These are phyloP conservation scores for Cherax destructor DNA, from an alignment of 1,140 invertebrate species.

Conservation along the genomic window DNA sequence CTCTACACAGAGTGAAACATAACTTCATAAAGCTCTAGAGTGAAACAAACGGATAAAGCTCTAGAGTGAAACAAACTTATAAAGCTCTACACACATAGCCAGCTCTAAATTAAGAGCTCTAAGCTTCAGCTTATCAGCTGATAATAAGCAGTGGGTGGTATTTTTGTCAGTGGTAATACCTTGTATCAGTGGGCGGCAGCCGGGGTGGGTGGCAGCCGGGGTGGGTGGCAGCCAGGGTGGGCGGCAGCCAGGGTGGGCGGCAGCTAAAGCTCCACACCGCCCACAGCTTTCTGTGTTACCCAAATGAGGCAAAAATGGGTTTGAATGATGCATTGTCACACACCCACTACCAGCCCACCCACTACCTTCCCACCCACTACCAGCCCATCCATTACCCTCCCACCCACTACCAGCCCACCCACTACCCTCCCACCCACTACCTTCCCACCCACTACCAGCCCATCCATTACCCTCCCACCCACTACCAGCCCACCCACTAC, in stretches of 20 bases:
- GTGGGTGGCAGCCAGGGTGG: not conserved
- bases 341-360: too few relatives aligned
- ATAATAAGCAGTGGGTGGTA: not conserved
- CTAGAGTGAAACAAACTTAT: too few relatives aligned
- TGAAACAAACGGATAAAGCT: too few relatives aligned
- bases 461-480: too few relatives aligned
- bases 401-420: too few relatives aligned
- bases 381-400: not conserved
- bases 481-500: too few relatives aligned
- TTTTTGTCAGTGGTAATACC: constrained; percentile 3
- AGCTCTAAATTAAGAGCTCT: too few relatives aligned
- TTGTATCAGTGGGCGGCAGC: not conserved
- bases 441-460: not conserved
- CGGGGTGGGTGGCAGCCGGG: not conserved
- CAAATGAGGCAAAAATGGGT: not conserved
- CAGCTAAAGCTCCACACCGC: not conserved
- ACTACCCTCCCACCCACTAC: not conserved
- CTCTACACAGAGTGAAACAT: too few relatives aligned
- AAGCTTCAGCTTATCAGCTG: too few relatives aligned
- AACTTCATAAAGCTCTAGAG: too few relatives aligned
- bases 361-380: too few relatives aligned
- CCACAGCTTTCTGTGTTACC: not conserved
- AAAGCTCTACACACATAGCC: too few relatives aligned
- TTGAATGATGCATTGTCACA: constrained; percentile 3
- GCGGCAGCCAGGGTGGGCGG: not conserved